Conservation (phyloP, 2,113 vertebrate genomes). For the Alouatta palliata region DNA sequence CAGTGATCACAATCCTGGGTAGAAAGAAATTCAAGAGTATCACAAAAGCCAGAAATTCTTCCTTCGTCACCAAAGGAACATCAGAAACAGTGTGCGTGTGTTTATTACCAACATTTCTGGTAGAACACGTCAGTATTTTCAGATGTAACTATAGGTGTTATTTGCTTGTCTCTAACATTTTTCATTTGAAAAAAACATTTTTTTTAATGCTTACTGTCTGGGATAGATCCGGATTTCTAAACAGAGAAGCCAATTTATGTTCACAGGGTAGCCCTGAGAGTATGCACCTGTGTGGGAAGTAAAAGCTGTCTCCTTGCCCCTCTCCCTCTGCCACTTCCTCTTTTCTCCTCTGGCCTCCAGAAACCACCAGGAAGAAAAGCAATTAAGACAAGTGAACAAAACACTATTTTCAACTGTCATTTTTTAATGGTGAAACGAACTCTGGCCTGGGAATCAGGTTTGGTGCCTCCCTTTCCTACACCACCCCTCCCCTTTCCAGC, state of each 20-base stretch:
- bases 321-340: neutral
- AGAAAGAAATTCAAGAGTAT: neutral
- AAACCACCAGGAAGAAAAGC: conserved; percentile 22
- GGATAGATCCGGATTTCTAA: neutral
- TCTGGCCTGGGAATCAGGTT: neutral
- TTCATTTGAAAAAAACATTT: neutral
- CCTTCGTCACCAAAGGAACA: neutral
- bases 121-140: neutral
- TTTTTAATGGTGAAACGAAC: conserved; percentile 11
- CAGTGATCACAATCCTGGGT: neutral
- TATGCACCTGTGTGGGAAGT: neutral
- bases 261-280: neutral
- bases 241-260: neutral
- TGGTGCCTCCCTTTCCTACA: neutral
- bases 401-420: neutral
- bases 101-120: neutral
- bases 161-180: conserved; percentile 1
- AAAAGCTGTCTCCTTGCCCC: neutral
- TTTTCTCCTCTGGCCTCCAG: neutral
- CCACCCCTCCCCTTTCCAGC: neutral
- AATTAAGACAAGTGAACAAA: neutral
- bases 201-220: neutral
- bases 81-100: neutral
- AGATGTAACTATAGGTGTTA: neutral
- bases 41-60: neutral